Evolutionary conservation across 2,888 invertebrate genomes (phyloP).

Genomic region (Cordilura impudica): DNA sequence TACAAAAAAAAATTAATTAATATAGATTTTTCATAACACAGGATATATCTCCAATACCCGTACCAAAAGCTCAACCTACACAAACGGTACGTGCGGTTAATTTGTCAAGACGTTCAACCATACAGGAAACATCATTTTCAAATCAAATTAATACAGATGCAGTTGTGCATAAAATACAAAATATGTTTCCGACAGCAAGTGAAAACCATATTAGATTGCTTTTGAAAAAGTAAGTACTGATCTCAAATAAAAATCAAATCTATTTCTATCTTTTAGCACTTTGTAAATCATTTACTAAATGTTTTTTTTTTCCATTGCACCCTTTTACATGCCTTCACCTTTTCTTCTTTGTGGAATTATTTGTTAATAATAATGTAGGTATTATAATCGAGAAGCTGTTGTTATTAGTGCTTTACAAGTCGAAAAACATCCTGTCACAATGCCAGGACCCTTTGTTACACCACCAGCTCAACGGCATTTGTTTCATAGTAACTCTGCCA

Average conservation of each 20-base stretch:
- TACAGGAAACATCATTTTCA: slow-evolving; percentile 82
- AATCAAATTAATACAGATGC: slow-evolving; percentile 84
- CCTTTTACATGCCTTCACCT: slow-evolving; percentile 66
- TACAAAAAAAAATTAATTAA: no score
- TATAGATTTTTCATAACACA: slow-evolving; percentile 44
- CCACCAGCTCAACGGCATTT: slow-evolving; percentile 83
- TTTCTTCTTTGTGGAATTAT: slow-evolving; percentile 24
- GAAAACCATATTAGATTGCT: slow-evolving; percentile 92
- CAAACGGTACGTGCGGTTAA: slow-evolving; percentile 72
- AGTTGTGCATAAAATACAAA: slow-evolving; percentile 87
- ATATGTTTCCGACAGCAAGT: slow-evolving; percentile 94
- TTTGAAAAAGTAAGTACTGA: slow-evolving; percentile 88
- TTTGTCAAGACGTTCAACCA: slow-evolving; percentile 76
- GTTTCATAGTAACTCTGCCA: slow-evolving; percentile 81
- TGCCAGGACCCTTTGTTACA: slow-evolving; percentile 89
- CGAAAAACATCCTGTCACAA: slow-evolving; percentile 93
- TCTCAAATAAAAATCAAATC: slow-evolving; percentile 62
- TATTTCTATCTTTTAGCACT: not conserved
- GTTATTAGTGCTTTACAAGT: slow-evolving; percentile 96
- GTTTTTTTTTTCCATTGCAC: slow-evolving; percentile 23
- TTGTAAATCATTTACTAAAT: not conserved
- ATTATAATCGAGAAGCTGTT: slow-evolving; percentile 94
- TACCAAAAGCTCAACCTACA: slow-evolving; percentile 66
- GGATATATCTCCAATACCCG: slow-evolving; percentile 77
- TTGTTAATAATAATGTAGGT: slow-evolving; percentile 80